These are phyloP conservation scores for Brachypalpus laphriformis DNA, from an alignment of 2,888 invertebrate species.

Conservation along the genomic window DNA sequence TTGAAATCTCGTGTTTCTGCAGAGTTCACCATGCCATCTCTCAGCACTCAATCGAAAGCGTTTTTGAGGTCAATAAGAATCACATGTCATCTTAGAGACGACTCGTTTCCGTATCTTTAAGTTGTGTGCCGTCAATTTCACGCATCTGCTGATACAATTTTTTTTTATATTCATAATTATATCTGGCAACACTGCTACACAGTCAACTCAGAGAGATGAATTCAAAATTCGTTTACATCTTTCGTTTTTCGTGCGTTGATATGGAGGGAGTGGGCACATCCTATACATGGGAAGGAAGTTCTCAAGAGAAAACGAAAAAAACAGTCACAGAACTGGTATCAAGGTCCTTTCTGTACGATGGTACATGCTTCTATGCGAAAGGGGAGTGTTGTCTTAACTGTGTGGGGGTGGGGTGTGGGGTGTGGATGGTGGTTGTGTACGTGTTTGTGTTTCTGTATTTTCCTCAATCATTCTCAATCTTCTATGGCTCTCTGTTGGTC, in stretches of 20 bases:
- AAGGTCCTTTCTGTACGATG: slow-evolving; percentile 55
- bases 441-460: neutral
- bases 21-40: no score
- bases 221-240: slow-evolving; percentile 47
- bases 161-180: no score
- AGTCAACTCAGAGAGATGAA: slow-evolving; percentile 25
- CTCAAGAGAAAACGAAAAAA: slow-evolving; percentile 23
- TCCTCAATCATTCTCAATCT: slow-evolving; percentile 36
- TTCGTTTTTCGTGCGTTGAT: slow-evolving; percentile 27
- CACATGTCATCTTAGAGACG: no score
- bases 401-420: neutral
- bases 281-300: slow-evolving; percentile 4
- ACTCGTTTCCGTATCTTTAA: no score
- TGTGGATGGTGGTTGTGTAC: neutral
- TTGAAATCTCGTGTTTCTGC: no score
- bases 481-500: neutral
- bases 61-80: no score
- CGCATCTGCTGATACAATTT: no score
- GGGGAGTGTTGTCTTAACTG: slow-evolving; percentile 58
- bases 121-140: no score
- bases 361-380: neutral
- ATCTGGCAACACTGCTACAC: no score
- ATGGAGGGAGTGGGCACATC: neutral
- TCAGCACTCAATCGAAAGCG: no score
- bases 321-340: slow-evolving; percentile 59